phyloP scores from a whole-genome alignment of 2,888 invertebrate genomes.

The Stenotaenia linearis region DNA sequence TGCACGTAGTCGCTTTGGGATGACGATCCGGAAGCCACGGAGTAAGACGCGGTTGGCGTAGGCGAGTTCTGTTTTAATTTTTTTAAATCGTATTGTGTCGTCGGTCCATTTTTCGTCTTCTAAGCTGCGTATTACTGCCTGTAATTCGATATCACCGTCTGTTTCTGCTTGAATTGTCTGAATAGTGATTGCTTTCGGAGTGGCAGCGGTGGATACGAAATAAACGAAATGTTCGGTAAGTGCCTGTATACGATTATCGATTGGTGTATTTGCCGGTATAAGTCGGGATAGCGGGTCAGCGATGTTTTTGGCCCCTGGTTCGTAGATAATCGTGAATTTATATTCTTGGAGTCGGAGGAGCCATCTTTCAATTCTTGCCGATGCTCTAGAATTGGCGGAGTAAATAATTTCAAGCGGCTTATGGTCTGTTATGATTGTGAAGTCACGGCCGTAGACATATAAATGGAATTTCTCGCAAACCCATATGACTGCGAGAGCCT shows the following conservation, averaged over 20 bases:
- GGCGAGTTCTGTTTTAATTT: neutral
- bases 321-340: too few relatives aligned
- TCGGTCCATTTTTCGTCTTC: neutral
- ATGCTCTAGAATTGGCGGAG: neutral
- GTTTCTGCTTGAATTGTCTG: too few relatives aligned
- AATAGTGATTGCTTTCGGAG: too few relatives aligned
- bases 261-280: neutral
- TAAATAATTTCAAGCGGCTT: conserved; percentile 30
- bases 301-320: too few relatives aligned
- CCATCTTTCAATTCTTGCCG: too few relatives aligned
- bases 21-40: neutral
- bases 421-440: conserved; percentile 30
- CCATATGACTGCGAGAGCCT: conserved; percentile 32
- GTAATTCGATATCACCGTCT: too few relatives aligned
- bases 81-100: neutral
- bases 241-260: too few relatives aligned
- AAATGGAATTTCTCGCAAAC: conserved; percentile 32
- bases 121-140: too few relatives aligned
- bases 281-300: too few relatives aligned
- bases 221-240: too few relatives aligned
- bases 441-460: conserved; percentile 21
- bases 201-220: too few relatives aligned
- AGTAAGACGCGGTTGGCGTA: neutral
- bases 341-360: too few relatives aligned
- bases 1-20: neutral